Evolutionary conservation across 1,140 invertebrate genomes (phyloP).

Genomic region (Drosophila oshimai): DNA sequence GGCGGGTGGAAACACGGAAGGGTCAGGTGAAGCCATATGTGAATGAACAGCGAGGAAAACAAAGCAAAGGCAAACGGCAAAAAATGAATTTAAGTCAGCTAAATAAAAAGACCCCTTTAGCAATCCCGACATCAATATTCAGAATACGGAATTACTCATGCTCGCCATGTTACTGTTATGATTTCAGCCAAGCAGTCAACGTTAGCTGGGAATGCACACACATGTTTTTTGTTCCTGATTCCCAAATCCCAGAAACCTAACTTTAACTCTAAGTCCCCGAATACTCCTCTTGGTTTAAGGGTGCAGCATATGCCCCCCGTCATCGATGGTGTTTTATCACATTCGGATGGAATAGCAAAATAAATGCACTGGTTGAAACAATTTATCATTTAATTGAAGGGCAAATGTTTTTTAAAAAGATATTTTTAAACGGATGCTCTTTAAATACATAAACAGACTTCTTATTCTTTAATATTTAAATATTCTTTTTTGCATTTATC

Average conservation of each 20-base stretch:
- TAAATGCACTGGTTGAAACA: too few species aligned
- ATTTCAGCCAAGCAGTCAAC: slow-evolving; percentile 44
- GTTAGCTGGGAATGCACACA: slow-evolving; percentile 37
- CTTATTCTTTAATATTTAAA: too few species aligned
- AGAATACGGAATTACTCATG: slow-evolving; percentile 13
- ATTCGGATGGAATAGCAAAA: too few species aligned
- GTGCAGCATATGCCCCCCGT: too few species aligned
- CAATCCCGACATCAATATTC: slow-evolving; percentile 23
- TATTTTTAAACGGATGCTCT: too few species aligned
- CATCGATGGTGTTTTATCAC: too few species aligned
- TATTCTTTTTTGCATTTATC: too few species aligned
- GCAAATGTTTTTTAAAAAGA: too few species aligned
- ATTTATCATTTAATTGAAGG: too few species aligned
- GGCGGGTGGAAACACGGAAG: background rate
- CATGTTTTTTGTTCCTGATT: background rate
- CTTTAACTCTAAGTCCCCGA: background rate
- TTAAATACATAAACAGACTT: too few species aligned
- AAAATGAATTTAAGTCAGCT: slow-evolving; percentile 68
- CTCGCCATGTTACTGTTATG: slow-evolving; percentile 38
- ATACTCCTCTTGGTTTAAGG: too few species aligned
- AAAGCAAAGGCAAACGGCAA: slow-evolving; percentile 26
- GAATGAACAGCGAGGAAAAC: slow-evolving; percentile 59
- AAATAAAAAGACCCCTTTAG: slow-evolving; percentile 58
- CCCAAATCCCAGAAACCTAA: background rate
- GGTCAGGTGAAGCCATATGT: slow-evolving; percentile 66